Evolutionary conservation across 2,888 invertebrate species (phyloP).

Genomic region (Ectemnius continuus): DNA sequence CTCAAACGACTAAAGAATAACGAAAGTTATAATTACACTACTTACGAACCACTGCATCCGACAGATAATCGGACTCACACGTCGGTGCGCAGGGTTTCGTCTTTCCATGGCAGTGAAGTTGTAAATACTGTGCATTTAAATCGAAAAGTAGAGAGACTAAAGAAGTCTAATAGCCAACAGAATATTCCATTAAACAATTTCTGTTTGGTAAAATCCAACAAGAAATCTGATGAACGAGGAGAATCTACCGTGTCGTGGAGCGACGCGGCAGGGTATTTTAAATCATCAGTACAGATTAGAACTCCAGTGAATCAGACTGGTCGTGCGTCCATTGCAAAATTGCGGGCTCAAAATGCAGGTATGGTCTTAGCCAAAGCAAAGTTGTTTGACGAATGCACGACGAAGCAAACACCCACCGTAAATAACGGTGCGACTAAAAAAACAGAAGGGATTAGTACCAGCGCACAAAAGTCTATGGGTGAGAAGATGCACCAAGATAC

Average conservation of each 20-base stretch:
- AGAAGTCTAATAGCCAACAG: slow-evolving; percentile 68
- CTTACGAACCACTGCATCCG: slow-evolving; percentile 70
- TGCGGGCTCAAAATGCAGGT: slow-evolving; percentile 87
- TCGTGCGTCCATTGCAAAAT: slow-evolving; percentile 85
- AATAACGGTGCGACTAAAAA: slow-evolving; percentile 27
- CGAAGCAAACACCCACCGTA: slow-evolving; percentile 14
- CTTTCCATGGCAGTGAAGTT: slow-evolving; percentile 72
- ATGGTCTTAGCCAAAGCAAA: slow-evolving; percentile 89
- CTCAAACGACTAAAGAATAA: slow-evolving; percentile 41
- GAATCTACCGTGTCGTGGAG: slow-evolving; percentile 77
- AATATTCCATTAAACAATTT: slow-evolving; percentile 48
- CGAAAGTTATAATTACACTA: slow-evolving; percentile 55
- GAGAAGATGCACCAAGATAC: slow-evolving; percentile 17
- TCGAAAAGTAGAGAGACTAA: slow-evolving; percentile 69
- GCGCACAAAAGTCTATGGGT: slow-evolving; percentile 15
- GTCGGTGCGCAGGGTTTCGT: slow-evolving; percentile 72
- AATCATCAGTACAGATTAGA: slow-evolving; percentile 68
- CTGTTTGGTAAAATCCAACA: slow-evolving; percentile 14
- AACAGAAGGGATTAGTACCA: slow-evolving; percentile 13
- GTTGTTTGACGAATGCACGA: slow-evolving; percentile 82
- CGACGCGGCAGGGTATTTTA: slow-evolving; percentile 80
- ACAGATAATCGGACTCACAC: slow-evolving; percentile 27
- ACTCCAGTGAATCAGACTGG: slow-evolving; percentile 79
- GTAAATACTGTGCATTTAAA: slow-evolving; percentile 68
- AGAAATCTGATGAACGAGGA: slow-evolving; percentile 43